Evolutionary conservation across 2,888 invertebrate species (phyloP), one percentile per base, ranked within the genome.

Genomic region (Agriopis marginaria): DNA sequence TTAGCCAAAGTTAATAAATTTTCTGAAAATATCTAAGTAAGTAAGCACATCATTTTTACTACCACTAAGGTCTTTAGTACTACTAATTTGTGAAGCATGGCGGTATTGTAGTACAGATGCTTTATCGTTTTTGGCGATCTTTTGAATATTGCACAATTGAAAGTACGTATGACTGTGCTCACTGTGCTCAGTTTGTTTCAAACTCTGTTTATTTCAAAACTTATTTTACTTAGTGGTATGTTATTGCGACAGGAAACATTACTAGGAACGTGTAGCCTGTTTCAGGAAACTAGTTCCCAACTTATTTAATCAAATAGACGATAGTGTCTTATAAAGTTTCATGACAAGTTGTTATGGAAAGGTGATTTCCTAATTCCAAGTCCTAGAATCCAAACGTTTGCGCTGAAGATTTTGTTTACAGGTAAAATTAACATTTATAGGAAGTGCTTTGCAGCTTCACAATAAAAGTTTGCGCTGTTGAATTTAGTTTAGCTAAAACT

Each of bases 401-500:
- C 17, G 17, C 39, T 17, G 10, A 59, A 14, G 14, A 23, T 32
- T 50, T 58, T 50, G 51, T 65, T 59, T 44, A 59, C 58, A 58
- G 45, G 63, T 68, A 60, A 45, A 63, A 66, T 66, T 63, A 60
- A 63, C 63, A 63, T 63, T 60, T 59, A 63, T 63, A 55, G 55
- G 47, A 63, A 68, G 66, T 56, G 58, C 60, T 68, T 68, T 63
- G 69, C 61, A 23, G 50, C 7, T 65, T 56, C 55, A 59, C 70
- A 67, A 58, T 53, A 55, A 64, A 72, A 69, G 58, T 70, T 60
- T 45, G 63, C 59, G 63, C 58, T 59, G 50, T 63, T 66, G 66
- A 63, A 69, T 68, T 65, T 65, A 62, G 61, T 72, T 73, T 56
- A 45, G 50, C 53, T 63, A 47, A 67, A 61, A 67, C 54, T 70